Evolutionary conservation across 1,140 invertebrate species (phyloP), one percentile per base, ranked within the genome.

Genomic region (Globodera rostochiensis): DNA sequence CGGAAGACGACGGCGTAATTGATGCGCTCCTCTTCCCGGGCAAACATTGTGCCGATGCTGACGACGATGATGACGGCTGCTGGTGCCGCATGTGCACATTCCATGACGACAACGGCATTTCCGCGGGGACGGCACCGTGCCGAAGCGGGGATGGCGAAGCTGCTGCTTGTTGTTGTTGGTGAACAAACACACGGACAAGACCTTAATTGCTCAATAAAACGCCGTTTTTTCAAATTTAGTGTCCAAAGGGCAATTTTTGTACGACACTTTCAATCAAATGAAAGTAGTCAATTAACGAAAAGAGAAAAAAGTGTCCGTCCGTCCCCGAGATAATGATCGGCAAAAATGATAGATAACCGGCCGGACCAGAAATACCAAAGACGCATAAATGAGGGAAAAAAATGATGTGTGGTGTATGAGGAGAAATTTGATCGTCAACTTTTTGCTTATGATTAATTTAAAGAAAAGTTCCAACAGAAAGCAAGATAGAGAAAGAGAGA

Each of bases 111-210:
- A 19, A 13, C 5, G 19, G 57, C 57, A 19, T 15, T 64, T 64
- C 57, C 19, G 57, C 57, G 5, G 11, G 5, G 19, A 15, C 57
- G 19, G 11, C 11, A 64, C 11, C 15, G 57, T 64, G 57, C 71
- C 71, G 71, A 15, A 11, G 11, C 73, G 73, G 45, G 73, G 21
- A 73, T 73, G n/a, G 45, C 60, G 60, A 13, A 8, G 67, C 67
- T 70, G 67, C 2, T 70, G 67, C 67, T 70, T 2, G 67, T 45
- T 70, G 67, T 45, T 47, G 69, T 71, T 71, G 69, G 0, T 71
- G 53, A 36, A 76, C 74, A 36, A 76, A 50, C 53, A 76, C 74
- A 49, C 45, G 46, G 74, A 50, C n/a, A 76, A 71, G 25, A 1
- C 69, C 69, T 71, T 15, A 19, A 19, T 25, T 25, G 25, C 25